Conservation (phyloP, 2,113 vertebrate species). For the Drymodes brunneopygia region DNA sequence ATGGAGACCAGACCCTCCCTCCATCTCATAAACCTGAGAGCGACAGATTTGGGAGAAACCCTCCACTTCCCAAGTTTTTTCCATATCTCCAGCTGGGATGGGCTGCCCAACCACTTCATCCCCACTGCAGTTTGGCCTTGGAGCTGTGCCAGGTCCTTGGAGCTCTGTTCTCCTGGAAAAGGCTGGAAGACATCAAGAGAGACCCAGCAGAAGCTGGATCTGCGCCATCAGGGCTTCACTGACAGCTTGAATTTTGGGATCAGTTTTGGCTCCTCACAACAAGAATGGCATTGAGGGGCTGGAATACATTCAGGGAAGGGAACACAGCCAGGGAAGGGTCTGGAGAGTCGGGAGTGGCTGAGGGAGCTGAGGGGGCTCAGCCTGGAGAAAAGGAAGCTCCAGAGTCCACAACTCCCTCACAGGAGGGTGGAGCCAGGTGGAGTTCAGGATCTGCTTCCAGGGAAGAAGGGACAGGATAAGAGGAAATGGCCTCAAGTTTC, state of each 20-base stretch:
- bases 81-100: not conserved
- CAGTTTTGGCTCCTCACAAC: not conserved
- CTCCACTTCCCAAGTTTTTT: not conserved
- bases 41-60: not conserved
- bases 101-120: not conserved
- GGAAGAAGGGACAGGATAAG: not conserved
- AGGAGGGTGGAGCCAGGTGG: not conserved
- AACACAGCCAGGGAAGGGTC: not conserved
- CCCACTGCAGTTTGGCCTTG: not conserved
- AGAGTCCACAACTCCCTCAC: not conserved
- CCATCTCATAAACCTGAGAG: not conserved
- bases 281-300: not conserved
- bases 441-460: rapidly evolving
- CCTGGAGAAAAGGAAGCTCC: not conserved
- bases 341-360: not conserved
- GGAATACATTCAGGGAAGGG: not conserved
- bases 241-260: not conserved
- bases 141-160: not conserved
- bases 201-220: not conserved
- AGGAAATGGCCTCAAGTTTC: rapidly evolving
- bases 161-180: rapidly evolving
- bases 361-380: not conserved
- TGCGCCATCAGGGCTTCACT: not conserved
- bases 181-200: not conserved
- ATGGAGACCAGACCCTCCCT: not conserved